Evolutionary conservation across 2,113 vertebrate genomes (phyloP).

Genomic region (Chaenocephalus aceratus): DNA sequence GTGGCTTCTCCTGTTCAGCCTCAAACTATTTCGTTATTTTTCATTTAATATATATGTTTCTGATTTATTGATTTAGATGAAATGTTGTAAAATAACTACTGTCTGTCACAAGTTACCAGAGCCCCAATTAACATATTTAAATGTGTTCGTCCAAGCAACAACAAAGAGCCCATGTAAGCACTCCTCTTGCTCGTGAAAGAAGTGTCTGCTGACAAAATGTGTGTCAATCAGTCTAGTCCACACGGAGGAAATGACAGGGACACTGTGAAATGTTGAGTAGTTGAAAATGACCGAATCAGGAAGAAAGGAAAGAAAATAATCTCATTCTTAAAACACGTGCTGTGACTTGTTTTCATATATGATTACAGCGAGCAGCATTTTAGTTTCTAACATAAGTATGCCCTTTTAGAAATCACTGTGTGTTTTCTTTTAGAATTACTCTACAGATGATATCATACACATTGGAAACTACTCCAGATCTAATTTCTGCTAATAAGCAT

Average conservation of each 20-base stretch:
- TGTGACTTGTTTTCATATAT: slow-evolving; percentile 32
- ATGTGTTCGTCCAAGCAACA: neutral
- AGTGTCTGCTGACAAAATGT: neutral
- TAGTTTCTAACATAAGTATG: slow-evolving; percentile 13
- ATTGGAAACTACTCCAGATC: slow-evolving; percentile 40
- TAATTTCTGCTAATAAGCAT: slow-evolving; percentile 44
- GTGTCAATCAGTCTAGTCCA: neutral
- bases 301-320: neutral
- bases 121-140: too few relatives aligned
- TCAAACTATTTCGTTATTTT: too few relatives aligned
- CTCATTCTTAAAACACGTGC: neutral
- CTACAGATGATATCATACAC: slow-evolving; percentile 42
- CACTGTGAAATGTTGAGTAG: neutral
- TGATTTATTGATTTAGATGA: too few relatives aligned
- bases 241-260: neutral
- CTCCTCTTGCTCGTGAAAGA: neutral
- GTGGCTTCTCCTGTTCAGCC: too few relatives aligned
- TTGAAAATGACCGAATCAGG: neutral
- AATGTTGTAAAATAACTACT: too few relatives aligned
- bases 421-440: slow-evolving; percentile 46
- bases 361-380: slow-evolving; percentile 25
- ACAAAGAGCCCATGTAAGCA: neutral
- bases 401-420: slow-evolving; percentile 31
- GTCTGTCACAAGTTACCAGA: too few relatives aligned
- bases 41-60: too few relatives aligned